Percentiles rank a stretch among this genome's conserved stretches.
Conservation (phyloP, 2,113 vertebrate genomes). For the Scatophagus argus region DNA sequence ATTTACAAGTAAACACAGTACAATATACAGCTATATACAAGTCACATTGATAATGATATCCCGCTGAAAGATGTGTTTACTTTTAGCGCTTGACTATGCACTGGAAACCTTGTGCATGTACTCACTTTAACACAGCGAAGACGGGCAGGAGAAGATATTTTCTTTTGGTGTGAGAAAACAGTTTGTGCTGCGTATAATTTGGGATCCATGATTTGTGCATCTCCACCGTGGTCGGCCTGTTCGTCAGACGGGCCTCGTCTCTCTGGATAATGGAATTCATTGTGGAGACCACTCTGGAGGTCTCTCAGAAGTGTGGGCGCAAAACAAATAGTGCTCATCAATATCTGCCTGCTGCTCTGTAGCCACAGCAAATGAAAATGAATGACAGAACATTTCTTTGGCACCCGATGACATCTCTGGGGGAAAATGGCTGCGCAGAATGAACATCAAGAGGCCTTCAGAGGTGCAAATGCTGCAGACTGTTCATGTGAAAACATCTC, state of each 20-base stretch:
- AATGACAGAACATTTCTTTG: constrained; percentile 54
- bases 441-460: constrained; percentile 30
- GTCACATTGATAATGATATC: constrained; percentile 60
- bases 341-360: constrained; percentile 59
- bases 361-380: constrained; percentile 60
- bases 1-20: too few species aligned
- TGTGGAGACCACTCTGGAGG: constrained; percentile 53
- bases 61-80: constrained; percentile 63
- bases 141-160: background rate
- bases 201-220: constrained; percentile 28
- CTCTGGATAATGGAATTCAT: constrained; percentile 50
- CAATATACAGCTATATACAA: too few species aligned
- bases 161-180: constrained; percentile 28
- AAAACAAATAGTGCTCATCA: constrained; percentile 67
- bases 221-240: constrained; percentile 26
- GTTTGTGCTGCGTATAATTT: constrained; percentile 52
- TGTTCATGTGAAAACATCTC: constrained; percentile 40
- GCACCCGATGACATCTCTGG: constrained; percentile 55
- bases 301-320: constrained; percentile 53
- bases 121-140: constrained; percentile 29
- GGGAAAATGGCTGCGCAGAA: constrained; percentile 28
- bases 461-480: constrained; percentile 20
- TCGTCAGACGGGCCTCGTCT: constrained; percentile 29
- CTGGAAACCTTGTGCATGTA: background rate
- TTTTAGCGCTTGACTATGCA: constrained; percentile 32